Evolutionary conservation across 2,888 invertebrate species (phyloP), one percentile per base, ranked within the genome.

Genomic region (Hemaris fuciformis): DNA sequence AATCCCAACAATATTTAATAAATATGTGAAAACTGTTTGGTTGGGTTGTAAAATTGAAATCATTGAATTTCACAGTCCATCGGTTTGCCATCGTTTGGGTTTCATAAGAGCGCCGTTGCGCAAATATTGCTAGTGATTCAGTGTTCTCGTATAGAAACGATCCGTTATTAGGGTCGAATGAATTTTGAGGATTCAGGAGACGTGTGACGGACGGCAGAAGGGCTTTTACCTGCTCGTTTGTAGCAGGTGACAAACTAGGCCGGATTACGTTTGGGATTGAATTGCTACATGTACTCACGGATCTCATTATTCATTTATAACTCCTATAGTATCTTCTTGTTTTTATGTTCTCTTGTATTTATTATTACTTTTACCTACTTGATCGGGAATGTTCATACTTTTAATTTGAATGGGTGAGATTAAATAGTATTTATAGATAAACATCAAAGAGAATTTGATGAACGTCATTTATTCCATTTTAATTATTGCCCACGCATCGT

Each of bases 91-190:
- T 57, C 22, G 15, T 10, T 31, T 46, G 59, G n/a, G n/a, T 60
- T 61, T 65, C 64, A 59, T 63, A 15, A 22, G 57, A n/a, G 45
- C 60, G 64, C 65, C 62, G 63, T 64, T 60, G 61, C 65, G 48
- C 63, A 66, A 64, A 68, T 66, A 64, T 68, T 64, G 72, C 70
- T 66, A 70, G 70, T 75, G 72, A 75, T 73, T 71, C 68, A 68
- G 68, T 67, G 64, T 70, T 68, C 72, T 65, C 59, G 64, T 66
- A 69, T 72, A 72, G 72, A 72, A 68, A 66, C 70, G 72, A 68
- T 68, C 72, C 69, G 62, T 68, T 76, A 78, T 77, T 70, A 75
- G 77, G 76, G 76, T 77, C 75, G 70, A 74, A 75, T 74, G 70
- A 77, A 69, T 76, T 76, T 78, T 72, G 71, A 73, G 72, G 72